phyloP scores from a whole-genome alignment of 2,888 invertebrate genomes.

The Amiota mariae region DNA sequence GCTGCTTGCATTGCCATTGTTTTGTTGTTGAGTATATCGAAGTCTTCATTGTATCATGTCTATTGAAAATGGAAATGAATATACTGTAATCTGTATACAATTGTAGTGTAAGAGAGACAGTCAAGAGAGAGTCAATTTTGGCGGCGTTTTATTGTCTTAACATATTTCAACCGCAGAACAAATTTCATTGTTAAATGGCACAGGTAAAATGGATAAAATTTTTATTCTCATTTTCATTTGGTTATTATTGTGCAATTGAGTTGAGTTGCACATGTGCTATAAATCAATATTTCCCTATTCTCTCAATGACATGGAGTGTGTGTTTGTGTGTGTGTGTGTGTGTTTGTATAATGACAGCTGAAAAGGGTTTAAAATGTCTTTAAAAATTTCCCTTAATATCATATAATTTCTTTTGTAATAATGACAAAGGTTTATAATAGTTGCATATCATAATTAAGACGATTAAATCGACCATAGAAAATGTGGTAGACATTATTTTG shows the following conservation, averaged over 20 bases:
- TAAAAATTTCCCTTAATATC: conserved; percentile 32
- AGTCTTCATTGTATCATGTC: no score
- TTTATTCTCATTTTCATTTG: conserved; percentile 13
- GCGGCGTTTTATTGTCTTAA: conserved; percentile 3
- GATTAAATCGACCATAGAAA: conserved; percentile 45
- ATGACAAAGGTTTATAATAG: conserved; percentile 33
- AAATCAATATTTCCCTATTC: conserved; percentile 59
- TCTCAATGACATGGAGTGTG: no score
- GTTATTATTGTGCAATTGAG: conserved; percentile 59
- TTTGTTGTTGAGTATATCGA: conserved; percentile 16
- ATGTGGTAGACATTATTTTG: no score
- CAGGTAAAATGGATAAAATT: conserved; percentile 45
- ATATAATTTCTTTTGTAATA: conserved; percentile 25
- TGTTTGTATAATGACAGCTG: conserved; percentile 58
- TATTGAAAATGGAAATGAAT: conserved; percentile 48
- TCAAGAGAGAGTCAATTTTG: no score
- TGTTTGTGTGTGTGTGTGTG: no score
- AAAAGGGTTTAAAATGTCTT: conserved; percentile 63
- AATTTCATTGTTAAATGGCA: conserved; percentile 45
- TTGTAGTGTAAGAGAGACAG: no score
- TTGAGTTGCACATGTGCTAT: conserved; percentile 66
- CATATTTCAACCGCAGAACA: conserved; percentile 66
- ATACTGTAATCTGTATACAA: conserved; percentile 36
- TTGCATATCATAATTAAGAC: conserved; percentile 52
- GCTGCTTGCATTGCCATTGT: conserved; percentile 26